Conservation (phyloP, 1,140 invertebrate genomes). For the Drosophila simulans region DNA sequence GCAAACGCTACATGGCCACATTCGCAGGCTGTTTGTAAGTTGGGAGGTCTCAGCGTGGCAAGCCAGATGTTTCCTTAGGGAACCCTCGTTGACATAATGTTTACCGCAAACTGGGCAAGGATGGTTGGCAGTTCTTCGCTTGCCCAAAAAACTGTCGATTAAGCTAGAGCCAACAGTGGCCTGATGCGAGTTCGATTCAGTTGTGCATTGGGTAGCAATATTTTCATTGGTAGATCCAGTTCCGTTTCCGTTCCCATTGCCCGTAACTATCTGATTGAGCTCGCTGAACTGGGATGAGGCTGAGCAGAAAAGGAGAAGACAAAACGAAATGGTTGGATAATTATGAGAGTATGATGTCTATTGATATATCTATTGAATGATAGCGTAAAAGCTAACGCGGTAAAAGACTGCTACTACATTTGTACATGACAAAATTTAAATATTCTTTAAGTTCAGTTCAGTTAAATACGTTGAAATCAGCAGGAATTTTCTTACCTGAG, state of each 20-base stretch:
- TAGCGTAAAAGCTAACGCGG: neutral
- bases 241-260: constrained; percentile 26
- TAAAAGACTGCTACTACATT: too few relatives aligned
- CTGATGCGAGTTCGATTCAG: constrained; percentile 35
- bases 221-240: constrained; percentile 6
- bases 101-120: constrained; percentile 97
- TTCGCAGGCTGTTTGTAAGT: constrained; percentile 92
- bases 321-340: neutral
- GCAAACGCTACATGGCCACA: constrained; percentile 97
- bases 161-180: constrained; percentile 28
- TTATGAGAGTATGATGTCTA: too few relatives aligned
- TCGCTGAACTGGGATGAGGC: constrained; percentile 52
- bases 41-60: constrained; percentile 96
- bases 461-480: neutral
- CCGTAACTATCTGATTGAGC: constrained; percentile 10
- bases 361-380: neutral
- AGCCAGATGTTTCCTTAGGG: constrained; percentile 94
- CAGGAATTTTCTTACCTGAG: constrained; percentile 89
- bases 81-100: constrained; percentile 97
- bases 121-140: constrained; percentile 95
- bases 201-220: constrained; percentile 28
- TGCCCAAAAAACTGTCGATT: constrained; percentile 92
- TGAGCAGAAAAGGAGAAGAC: constrained; percentile 1
- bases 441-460: neutral
- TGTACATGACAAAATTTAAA: too few relatives aligned